A percentile compares a stretch with the other conserved stretches of the same genome.
Evolutionary conservation across 1,140 invertebrate genomes (phyloP).

Genomic region (Laupala kohalensis): DNA sequence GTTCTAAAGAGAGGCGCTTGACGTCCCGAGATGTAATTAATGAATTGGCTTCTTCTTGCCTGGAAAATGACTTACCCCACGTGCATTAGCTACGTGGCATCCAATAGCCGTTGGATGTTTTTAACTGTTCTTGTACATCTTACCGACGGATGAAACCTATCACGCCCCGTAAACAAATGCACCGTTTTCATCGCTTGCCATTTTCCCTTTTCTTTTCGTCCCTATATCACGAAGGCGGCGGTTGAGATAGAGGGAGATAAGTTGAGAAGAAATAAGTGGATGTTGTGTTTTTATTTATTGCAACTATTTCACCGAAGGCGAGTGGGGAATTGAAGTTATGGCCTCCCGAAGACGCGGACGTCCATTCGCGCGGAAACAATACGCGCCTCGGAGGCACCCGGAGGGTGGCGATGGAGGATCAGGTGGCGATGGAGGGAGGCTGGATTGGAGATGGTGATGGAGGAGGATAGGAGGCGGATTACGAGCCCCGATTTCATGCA

Average conservation of each 20-base stretch:
- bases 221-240: not conserved
- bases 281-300: slow-evolving; percentile 9
- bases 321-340: slow-evolving; percentile 7
- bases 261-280: slow-evolving; percentile 4
- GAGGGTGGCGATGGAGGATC: not conserved
- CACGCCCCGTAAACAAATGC: not conserved
- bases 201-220: not conserved
- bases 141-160: not conserved
- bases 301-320: not conserved
- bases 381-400: not conserved
- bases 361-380: slow-evolving; percentile 8
- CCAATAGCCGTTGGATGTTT: too few relatives aligned
- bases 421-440: not conserved
- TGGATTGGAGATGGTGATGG: not conserved
- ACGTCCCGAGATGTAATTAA: too few relatives aligned
- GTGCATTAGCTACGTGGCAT: too few relatives aligned
- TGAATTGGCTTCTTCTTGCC: too few relatives aligned
- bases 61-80: too few relatives aligned
- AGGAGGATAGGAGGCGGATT: not conserved
- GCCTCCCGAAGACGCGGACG: not conserved
- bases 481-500: not conserved
- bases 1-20: too few relatives aligned
- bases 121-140: too few relatives aligned
- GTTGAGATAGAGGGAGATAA: not conserved
- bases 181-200: not conserved